A percentile compares a stretch with the other conserved stretches of the same genome.
These are phyloP conservation scores for Seira musarum DNA, from an alignment of 2,888 invertebrate genomes.

Conservation along the genomic window DNA sequence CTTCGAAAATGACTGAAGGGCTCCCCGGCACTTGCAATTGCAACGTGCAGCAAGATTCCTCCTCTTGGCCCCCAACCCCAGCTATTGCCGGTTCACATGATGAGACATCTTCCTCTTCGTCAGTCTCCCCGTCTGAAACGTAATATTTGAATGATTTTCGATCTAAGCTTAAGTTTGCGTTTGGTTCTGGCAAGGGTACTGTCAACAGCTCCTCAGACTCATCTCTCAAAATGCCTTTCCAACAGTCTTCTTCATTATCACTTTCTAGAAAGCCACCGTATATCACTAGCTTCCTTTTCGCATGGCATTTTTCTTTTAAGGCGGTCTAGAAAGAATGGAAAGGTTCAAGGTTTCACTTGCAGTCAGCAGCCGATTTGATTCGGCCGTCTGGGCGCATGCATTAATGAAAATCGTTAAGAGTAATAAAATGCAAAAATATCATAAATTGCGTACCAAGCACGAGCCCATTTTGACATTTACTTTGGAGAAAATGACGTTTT, in stretches of 20 bases:
- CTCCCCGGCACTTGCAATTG: conserved; percentile 17
- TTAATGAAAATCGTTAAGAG: no score
- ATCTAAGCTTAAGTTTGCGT: neutral
- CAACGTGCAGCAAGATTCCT: conserved; percentile 21
- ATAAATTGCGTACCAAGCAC: conserved; percentile 18
- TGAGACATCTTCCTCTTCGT: no score
- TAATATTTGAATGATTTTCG: no score
- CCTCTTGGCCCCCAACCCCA: no score
- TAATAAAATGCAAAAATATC: neutral
- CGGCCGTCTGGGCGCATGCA: no score
- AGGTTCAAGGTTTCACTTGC: neutral
- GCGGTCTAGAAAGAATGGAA: neutral
- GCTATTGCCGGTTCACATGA: no score
- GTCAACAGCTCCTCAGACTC: conserved; percentile 37
- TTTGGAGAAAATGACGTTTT: neutral
- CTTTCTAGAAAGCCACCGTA: neutral
- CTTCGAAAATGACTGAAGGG: no score
- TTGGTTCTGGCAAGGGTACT: neutral
- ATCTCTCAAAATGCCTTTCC: conserved; percentile 21
- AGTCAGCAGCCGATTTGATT: neutral
- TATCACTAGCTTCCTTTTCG: neutral
- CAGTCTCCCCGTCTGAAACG: no score
- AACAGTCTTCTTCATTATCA: neutral
- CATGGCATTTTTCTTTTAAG: neutral
- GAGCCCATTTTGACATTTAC: conserved; percentile 27